Percentiles rank a stretch among this genome's conserved stretches.
Evolutionary conservation across 1,140 invertebrate species (phyloP).

Genomic region (Bombus confusus): DNA sequence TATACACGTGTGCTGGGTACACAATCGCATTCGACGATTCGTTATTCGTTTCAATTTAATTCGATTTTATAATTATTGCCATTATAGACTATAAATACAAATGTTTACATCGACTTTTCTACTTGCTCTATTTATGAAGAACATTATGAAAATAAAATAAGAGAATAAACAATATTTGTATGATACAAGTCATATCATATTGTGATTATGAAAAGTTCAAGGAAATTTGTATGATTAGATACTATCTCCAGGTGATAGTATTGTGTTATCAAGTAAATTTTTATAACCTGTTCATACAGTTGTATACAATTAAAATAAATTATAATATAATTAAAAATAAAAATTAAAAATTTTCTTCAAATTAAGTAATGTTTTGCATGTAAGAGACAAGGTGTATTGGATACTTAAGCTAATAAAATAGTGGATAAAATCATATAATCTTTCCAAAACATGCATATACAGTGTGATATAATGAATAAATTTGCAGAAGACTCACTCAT

Average conservation of each 20-base stretch:
- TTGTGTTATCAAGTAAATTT: neutral
- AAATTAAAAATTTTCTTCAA: neutral
- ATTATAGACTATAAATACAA: neutral
- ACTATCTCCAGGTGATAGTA: neutral
- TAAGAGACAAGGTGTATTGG: neutral
- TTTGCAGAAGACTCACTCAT: constrained; percentile 69
- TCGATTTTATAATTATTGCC: neutral
- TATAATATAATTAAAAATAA: too few species aligned
- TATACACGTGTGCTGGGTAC: neutral
- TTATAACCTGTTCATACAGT: neutral
- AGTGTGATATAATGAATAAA: neutral
- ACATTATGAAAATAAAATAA: neutral
- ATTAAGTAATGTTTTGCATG: neutral
- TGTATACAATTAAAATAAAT: neutral
- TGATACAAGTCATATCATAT: neutral
- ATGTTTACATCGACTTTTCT: neutral
- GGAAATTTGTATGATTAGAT: neutral
- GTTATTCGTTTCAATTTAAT: neutral
- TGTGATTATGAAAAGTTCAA: too few species aligned
- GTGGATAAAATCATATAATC: neutral
- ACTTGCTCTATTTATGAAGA: neutral
- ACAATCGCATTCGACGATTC: neutral
- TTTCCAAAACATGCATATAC: constrained; percentile 8
- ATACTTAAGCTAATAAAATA: neutral
- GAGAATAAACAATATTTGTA: neutral